Base-by-base conservation (phyloP, 1,140 invertebrate species). In the Drosophila tani region DNA sequence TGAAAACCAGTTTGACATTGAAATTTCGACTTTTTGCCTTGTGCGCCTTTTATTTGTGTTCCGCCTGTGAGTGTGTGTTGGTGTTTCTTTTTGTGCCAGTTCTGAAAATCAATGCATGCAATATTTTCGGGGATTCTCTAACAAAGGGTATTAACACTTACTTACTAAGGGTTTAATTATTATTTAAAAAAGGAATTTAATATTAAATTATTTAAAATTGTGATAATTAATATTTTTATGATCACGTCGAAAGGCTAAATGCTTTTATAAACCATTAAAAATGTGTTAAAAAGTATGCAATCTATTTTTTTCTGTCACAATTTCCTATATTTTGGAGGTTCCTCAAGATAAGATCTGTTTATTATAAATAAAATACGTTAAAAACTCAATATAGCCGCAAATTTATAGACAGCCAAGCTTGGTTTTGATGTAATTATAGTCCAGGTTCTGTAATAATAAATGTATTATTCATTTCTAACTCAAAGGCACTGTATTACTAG, bases 1-100 rank as follows among this genome's bases (percentile, higher is more conserved):
- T 85, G 82, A 85, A 84, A 85, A 86, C 82, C 82, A 45, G 82
- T 85, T 86, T 86, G 82, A 78, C 82, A 85, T 84, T 85, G 82
- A 85, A 80, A 57, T 81, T 67, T 62, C 62, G 77, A 80, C 51
- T 66, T 85, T 69, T 58, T 71, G 56, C 56, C 35, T 47, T 71
- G 35, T 1, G 35, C n/a, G 38, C 24, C 43, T 32, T 55, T 35
- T 70, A 19, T 35, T 40, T 69, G 38, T 27, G 41, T 71, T 55
- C 53, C 53, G 53, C 35, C 1, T 55, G 19, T 40, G 49, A 32
- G 27, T 32, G 32, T 55, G 7, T 63, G n/a, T 58, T 40, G 49
- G 24, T 50, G 40, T 70, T 45, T 38, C 15, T 58, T 47, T 76
- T 49, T 81, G 56, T 67, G 57, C 45, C 41, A 59, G 64, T 64